Evolutionary conservation across 2,797 vertebrate species (phyloP), one percentile per base, ranked within the genome.

Genomic region (Coccyzus lansbergi): DNA sequence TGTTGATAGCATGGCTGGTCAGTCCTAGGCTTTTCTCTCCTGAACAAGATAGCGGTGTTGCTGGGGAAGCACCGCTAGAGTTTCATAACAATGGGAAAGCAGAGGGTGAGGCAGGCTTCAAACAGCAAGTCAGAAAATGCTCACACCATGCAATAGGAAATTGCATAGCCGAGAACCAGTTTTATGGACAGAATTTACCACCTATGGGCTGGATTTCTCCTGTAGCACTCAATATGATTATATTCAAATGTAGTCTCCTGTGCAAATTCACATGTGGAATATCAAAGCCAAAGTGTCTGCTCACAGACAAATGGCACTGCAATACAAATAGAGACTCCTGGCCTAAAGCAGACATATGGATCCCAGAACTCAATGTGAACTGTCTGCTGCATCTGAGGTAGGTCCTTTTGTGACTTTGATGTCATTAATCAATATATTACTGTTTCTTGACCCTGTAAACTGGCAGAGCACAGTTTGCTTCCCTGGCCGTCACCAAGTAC

Each of bases 151-250:
- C 65, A 72, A 64, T 3, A 75, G 59, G 77, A 86, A 85, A 46
- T 49, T 34, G 55, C 8, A 4, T 19, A 42, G 46, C 34, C 68
- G 34, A 88, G 64, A 20, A 25, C 19, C 42, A 46, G 56, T 40
- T 38, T 51, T 44, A 52, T 69, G 40, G 36, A 19, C 29, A 62
- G 68, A 48, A 7, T 88, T 78, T 86, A 69, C 12, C 1, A 10
- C 69, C 42, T 68, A 2, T 3, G 49, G 83, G 44, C 83, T 84
- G 60, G 8, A 20, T 44, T 83, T 65, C 26, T 82, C 42, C 44
- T 3, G 7, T 69, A 72, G 40, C 53, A 40, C 3, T 4, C 40
- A 28, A 7, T 0, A 2, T 0, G 6, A 44, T 52, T 33, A 8
- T n/a, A 29, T 34, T 28, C 12, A 8, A 68, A 55, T 52, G 38